Conservation (phyloP, 2,113 vertebrate genomes). For the Perca schrenkii region DNA sequence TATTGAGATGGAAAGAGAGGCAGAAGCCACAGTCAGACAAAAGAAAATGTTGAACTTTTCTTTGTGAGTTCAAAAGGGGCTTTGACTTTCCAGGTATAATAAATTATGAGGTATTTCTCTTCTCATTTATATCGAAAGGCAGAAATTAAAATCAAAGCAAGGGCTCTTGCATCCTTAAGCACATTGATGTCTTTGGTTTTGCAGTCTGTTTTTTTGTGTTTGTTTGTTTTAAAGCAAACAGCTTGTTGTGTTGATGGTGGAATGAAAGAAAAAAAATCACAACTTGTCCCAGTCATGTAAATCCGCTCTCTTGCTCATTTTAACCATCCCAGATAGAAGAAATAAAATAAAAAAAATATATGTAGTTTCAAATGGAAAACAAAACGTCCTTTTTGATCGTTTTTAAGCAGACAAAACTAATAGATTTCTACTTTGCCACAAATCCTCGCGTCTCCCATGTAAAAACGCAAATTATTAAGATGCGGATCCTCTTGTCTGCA, state of each 20-base stretch:
- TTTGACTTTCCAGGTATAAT: conserved; percentile 75
- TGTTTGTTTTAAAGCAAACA: conserved; percentile 37
- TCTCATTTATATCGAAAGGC: conserved; percentile 50
- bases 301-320: conserved; percentile 71
- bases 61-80: conserved; percentile 76
- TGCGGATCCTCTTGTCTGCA: conserved; percentile 70
- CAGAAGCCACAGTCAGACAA: conserved; percentile 45
- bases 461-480: conserved; percentile 58
- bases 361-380: not conserved
- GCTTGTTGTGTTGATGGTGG: conserved; percentile 39
- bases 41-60: conserved; percentile 72
- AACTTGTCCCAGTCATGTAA: conserved; percentile 73
- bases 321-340: conserved; percentile 44
- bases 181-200: conserved; percentile 84
- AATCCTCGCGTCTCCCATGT: conserved; percentile 58
- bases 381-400: conserved; percentile 8
- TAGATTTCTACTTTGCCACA: conserved; percentile 20
- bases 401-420: conserved; percentile 14
- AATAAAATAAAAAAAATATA: not conserved
- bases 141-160: conserved; percentile 58
- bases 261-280: conserved; percentile 51
- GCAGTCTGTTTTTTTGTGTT: conserved; percentile 28
- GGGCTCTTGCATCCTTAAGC: conserved; percentile 57
- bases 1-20: conserved; percentile 32
- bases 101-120: conserved; percentile 85